Evolutionary conservation across 1,140 invertebrate species (phyloP).

Genomic region (Atta cephalotes): DNA sequence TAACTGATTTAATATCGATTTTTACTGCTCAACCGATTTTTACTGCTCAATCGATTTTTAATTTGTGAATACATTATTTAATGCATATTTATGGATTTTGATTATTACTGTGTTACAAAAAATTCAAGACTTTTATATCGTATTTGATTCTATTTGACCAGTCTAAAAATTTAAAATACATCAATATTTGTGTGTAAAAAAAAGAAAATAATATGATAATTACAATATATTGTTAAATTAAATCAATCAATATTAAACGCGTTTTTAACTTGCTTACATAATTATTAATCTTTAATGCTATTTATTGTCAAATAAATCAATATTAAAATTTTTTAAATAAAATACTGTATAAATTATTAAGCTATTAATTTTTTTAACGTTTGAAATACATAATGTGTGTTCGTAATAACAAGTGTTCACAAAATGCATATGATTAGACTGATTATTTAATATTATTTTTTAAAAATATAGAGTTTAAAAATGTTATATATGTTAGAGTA

Average conservation of each 20-base stretch:
- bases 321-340: background rate
- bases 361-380: background rate
- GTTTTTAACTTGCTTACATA: background rate
- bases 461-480: too few relatives aligned
- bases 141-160: background rate
- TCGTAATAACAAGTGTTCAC: background rate
- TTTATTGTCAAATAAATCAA: background rate
- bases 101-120: background rate
- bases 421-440: background rate
- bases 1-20: background rate
- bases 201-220: background rate
- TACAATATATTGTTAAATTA: background rate
- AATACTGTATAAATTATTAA: background rate
- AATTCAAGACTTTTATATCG: background rate
- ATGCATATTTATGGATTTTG: background rate
- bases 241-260: background rate
- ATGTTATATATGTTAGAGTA: conserved; percentile 6
- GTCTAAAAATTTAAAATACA: background rate
- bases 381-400: background rate
- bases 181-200: background rate
- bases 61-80: background rate
- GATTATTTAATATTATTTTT: background rate
- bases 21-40: background rate
- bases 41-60: background rate
- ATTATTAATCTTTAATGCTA: background rate